phyloP scores from a whole-genome alignment of 2,888 invertebrate species.

The Agrochola lychnidis region DNA sequence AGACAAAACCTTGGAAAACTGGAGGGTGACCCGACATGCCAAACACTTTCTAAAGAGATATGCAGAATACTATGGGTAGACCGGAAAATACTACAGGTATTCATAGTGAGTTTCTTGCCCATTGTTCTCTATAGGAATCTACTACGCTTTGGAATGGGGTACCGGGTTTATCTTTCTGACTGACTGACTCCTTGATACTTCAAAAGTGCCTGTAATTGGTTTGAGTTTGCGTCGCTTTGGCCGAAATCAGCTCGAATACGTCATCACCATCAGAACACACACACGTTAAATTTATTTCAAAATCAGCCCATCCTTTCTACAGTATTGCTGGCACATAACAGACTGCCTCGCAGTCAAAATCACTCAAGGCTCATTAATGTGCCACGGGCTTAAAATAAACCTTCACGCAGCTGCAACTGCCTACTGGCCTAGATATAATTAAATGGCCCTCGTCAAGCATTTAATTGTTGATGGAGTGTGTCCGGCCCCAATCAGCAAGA shows the following conservation, averaged over 20 bases:
- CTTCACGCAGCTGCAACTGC: neutral
- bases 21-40: too few relatives aligned
- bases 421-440: conserved; percentile 8
- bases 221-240: too few relatives aligned
- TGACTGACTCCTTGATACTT: neutral
- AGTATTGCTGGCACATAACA: neutral
- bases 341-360: neutral
- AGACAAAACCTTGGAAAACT: too few relatives aligned
- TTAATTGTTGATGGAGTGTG: conserved; percentile 52
- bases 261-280: neutral
- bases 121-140: neutral
- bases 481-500: conserved; percentile 52
- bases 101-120: neutral
- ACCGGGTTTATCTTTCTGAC: too few relatives aligned
- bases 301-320: neutral
- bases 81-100: neutral
- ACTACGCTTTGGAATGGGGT: neutral
- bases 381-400: conserved; percentile 15
- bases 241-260: too few relatives aligned
- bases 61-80: neutral
- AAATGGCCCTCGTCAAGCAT: conserved; percentile 37
- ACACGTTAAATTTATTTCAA: neutral
- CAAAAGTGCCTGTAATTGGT: too few relatives aligned
- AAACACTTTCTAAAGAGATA: too few relatives aligned
- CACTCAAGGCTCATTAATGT: conserved; percentile 19